Evolutionary conservation across 2,888 invertebrate species (phyloP).

Genomic region (Agrilus mali): DNA sequence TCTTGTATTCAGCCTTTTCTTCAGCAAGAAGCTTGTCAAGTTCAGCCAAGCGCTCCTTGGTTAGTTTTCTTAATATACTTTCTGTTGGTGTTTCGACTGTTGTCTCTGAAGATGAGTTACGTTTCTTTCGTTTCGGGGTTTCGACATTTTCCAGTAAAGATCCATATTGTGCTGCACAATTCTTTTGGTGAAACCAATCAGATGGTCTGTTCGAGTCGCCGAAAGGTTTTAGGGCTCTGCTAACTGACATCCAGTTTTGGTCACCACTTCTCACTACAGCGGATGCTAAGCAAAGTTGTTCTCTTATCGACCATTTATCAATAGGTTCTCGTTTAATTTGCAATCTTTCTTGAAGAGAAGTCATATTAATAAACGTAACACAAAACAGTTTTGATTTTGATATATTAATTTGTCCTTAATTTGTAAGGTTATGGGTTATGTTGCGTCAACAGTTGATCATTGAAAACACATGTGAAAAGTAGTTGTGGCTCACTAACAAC

Average conservation of each 20-base stretch:
- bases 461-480: no score
- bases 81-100: constrained; percentile 62
- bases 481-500: no score
- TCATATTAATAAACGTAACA: constrained; percentile 16
- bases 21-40: constrained; percentile 57
- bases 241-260: constrained; percentile 86
- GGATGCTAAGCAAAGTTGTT: constrained; percentile 75
- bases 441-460: no score
- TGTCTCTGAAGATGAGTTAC: constrained; percentile 41
- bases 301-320: constrained; percentile 76
- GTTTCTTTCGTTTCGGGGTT: constrained; percentile 74
- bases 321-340: constrained; percentile 54
- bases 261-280: constrained; percentile 77
- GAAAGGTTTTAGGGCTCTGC: constrained; percentile 63
- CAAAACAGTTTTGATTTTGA: no score
- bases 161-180: constrained; percentile 83
- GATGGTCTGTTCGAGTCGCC: constrained; percentile 61
- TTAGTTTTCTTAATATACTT: constrained; percentile 62
- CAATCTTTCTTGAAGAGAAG: constrained; percentile 32
- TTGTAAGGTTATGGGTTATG: no score
- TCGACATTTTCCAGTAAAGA: constrained; percentile 69
- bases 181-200: constrained; percentile 86
- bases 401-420: no score
- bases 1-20: constrained; percentile 61
- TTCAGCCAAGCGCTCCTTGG: constrained; percentile 66